phyloP scores from a whole-genome alignment of 2,113 vertebrate genomes.

The Phylloscopus trochilus region DNA sequence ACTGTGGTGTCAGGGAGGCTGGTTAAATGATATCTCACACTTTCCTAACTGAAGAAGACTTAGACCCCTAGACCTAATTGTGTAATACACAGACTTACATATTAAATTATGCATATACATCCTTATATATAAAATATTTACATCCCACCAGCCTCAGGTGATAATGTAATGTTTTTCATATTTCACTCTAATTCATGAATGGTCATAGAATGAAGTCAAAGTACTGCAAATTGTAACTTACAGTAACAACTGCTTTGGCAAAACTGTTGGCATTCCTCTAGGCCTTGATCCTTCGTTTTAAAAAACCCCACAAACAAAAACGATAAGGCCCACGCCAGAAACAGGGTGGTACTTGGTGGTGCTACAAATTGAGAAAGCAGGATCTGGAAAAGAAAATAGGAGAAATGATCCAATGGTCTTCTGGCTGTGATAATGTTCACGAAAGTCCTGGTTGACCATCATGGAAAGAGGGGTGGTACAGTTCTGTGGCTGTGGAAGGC shows the following conservation, averaged over 20 bases:
- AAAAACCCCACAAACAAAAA: neutral
- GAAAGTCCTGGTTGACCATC: rapidly evolving
- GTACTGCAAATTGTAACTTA: neutral
- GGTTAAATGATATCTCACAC: neutral
- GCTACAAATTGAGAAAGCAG: neutral
- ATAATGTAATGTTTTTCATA: neutral
- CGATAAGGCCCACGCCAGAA: neutral
- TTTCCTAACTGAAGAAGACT: neutral
- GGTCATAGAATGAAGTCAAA: neutral
- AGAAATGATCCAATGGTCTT: neutral
- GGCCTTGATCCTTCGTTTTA: neutral
- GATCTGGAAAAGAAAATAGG: neutral
- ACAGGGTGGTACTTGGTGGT: neutral
- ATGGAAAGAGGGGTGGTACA: neutral
- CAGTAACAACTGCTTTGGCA: neutral
- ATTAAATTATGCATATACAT: neutral
- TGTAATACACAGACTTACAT: neutral
- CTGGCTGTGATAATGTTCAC: neutral
- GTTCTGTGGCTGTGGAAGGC: neutral
- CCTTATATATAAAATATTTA: neutral
- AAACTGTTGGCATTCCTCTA: neutral
- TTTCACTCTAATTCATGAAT: neutral
- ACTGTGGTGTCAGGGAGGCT: neutral
- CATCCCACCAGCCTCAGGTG: neutral
- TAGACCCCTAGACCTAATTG: neutral